A percentile compares a stretch with the other conserved stretches of the same genome.
Conservation (phyloP, 2,113 vertebrate species). For the Shinisaurus crocodilurus region DNA sequence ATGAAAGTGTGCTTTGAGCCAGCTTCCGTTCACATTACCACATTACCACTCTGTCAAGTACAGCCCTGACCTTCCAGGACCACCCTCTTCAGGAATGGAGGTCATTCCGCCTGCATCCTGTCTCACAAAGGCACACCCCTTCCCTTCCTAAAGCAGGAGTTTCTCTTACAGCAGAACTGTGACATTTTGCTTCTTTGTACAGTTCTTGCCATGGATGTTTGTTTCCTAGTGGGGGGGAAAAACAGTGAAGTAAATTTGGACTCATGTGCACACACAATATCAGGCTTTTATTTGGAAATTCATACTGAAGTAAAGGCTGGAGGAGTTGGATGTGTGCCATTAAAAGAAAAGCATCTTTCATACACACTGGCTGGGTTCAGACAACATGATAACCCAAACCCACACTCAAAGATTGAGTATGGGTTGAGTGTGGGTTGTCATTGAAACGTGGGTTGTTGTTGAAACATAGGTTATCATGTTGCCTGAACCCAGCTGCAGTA, state of each 20-base stretch:
- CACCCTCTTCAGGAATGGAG: slow-evolving; percentile 31
- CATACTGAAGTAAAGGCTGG: background rate
- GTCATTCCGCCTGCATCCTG: slow-evolving; percentile 26
- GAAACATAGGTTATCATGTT: no score
- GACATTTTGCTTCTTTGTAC: slow-evolving; percentile 9
- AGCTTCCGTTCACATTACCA: slow-evolving; percentile 19
- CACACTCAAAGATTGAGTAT: no score
- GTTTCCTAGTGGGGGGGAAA: background rate
- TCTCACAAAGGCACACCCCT: background rate
- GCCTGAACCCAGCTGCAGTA: no score
- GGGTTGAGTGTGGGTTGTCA: no score
- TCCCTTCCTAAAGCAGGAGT: background rate
- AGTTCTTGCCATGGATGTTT: background rate
- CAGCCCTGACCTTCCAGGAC: slow-evolving; percentile 9
- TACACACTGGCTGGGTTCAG: background rate
- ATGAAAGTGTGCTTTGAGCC: slow-evolving; percentile 10
- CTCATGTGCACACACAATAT: background rate
- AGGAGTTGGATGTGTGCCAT: background rate
- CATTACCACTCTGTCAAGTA: background rate
- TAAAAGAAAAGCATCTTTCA: background rate
- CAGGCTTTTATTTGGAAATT: background rate
- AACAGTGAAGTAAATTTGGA: background rate
- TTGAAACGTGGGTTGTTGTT: no score
- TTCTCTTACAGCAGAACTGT: background rate
- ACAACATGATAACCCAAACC: no score